Percentiles rank a stretch among this genome's conserved stretches.
These are phyloP conservation scores for Eupithecia abbreviata DNA, from an alignment of 2,888 invertebrate species.

Conservation along the genomic window DNA sequence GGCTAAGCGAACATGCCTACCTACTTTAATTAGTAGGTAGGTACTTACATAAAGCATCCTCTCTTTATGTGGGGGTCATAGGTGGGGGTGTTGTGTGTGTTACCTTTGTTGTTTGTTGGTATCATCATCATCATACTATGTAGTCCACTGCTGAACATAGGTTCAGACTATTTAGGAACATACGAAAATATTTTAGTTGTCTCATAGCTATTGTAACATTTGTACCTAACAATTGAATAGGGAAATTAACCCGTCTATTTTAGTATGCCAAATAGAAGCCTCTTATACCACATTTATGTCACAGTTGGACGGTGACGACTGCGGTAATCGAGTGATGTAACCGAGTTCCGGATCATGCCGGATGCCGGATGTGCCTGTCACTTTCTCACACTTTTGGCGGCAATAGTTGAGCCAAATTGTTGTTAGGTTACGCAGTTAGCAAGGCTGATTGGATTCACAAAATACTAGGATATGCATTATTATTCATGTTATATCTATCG, in stretches of 20 bases:
- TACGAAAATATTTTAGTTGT: no score
- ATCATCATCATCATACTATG: no score
- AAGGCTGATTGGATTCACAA: background rate
- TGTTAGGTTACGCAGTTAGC: background rate
- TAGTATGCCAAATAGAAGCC: background rate
- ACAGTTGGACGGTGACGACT: conserved; percentile 45
- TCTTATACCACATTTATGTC: conserved; percentile 17
- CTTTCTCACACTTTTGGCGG: conserved; percentile 52
- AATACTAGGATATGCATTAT: background rate
- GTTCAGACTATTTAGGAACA: no score
- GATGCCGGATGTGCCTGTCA: conserved; percentile 58
- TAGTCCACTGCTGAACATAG: no score
- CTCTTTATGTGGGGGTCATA: no score
- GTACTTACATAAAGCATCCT: no score
- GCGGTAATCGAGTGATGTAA: conserved; percentile 46
- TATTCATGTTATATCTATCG: background rate
- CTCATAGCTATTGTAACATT: no score
- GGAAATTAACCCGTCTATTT: background rate
- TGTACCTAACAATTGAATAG: background rate
- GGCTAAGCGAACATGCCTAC: no score
- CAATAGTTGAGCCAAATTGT: conserved; percentile 39
- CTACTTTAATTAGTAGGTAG: no score
- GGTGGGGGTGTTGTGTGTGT: no score
- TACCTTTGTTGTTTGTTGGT: no score
- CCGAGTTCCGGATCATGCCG: conserved; percentile 67